Evolutionary conservation across 2,113 vertebrate species (phyloP).

Genomic region (Carassius auratus): DNA sequence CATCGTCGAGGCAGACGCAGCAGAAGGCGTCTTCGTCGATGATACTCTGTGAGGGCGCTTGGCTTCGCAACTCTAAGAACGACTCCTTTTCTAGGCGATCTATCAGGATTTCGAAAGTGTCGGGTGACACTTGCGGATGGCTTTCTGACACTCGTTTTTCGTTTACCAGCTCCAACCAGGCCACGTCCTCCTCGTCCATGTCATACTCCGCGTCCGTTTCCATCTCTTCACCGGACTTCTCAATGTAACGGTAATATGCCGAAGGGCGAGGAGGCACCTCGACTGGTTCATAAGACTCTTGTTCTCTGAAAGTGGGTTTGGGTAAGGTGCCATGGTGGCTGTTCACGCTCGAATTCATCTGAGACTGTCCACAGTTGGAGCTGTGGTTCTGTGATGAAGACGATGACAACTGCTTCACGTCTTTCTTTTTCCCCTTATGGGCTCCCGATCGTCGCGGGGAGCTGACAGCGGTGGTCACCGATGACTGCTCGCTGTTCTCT

Average conservation of each 20-base stretch:
- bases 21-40: constrained; percentile 97
- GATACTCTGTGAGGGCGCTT: constrained; percentile 81
- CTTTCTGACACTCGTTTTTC: constrained; percentile 83
- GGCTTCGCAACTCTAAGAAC: constrained; percentile 87
- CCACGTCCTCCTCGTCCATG: constrained; percentile 96
- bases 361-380: constrained; percentile 59
- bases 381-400: constrained; percentile 68
- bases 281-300: constrained; percentile 80
- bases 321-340: constrained; percentile 77
- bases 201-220: constrained; percentile 92
- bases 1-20: constrained; percentile 97
- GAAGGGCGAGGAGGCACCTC: constrained; percentile 82
- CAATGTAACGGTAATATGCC: constrained; percentile 91
- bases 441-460: constrained; percentile 77
- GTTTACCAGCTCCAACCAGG: constrained; percentile 95
- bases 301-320: constrained; percentile 86
- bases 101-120: constrained; percentile 90
- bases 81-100: constrained; percentile 95
- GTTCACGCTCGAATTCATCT: constrained; percentile 72
- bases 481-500: constrained; percentile 92
- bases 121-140: constrained; percentile 81
- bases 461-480: constrained; percentile 78
- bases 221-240: constrained; percentile 85
- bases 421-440: constrained; percentile 86
- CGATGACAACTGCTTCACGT: constrained; percentile 68